Conservation (phyloP, 2,113 vertebrate species). For the Centropus bengalensis region DNA sequence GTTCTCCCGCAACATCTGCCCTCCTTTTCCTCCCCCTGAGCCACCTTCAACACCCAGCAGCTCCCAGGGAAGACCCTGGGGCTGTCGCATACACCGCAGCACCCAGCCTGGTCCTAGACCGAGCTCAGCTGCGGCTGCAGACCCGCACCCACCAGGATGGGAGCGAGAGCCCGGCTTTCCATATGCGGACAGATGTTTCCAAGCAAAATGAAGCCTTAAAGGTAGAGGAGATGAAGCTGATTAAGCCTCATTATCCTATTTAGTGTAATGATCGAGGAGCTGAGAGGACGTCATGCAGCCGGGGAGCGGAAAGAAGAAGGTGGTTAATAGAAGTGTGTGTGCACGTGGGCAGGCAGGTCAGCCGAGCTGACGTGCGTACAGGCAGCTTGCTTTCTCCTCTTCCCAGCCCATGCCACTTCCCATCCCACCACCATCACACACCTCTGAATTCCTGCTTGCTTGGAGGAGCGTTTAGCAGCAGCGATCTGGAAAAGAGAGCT, state of each 20-base stretch:
- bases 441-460: background rate
- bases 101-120: background rate
- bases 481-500: rapidly evolving
- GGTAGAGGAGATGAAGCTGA: slow-evolving; percentile 11
- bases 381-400: background rate
- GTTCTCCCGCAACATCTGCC: background rate
- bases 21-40: background rate
- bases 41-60: rapidly evolving
- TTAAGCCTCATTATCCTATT: slow-evolving; percentile 30
- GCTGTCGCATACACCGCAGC: background rate
- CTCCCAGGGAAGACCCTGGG: background rate
- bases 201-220: background rate
- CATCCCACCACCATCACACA: background rate
- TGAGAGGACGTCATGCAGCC: background rate
- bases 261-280: background rate
- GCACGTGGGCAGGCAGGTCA: background rate
- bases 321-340: rapidly evolving
- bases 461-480: background rate
- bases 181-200: rapidly evolving
- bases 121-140: background rate
- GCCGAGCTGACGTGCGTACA: rapidly evolving
- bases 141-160: rapidly evolving
- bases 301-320: background rate
- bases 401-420: background rate
- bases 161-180: rapidly evolving